phyloP scores from a whole-genome alignment of 30 jellyfish, hydroid and myxozoan genomes.

The Aurelia aurita region DNA sequence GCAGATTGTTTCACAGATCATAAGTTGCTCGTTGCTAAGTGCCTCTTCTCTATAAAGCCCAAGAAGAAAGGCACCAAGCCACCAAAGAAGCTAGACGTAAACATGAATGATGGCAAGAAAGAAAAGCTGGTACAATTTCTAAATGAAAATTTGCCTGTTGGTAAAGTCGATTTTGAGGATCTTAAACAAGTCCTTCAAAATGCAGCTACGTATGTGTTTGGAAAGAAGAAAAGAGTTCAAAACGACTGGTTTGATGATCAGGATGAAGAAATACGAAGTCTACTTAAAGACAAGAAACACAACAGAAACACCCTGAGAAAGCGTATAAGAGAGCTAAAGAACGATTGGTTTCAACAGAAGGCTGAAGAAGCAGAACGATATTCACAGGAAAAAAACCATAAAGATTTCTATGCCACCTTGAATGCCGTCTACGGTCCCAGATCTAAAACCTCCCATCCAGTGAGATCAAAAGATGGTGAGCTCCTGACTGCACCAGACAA shows the following conservation, averaged over 20 bases:
- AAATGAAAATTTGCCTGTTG: constrained; percentile 28
- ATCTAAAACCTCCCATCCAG: constrained; percentile 40
- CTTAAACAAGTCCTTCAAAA: constrained; percentile 14
- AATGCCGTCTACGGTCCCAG: constrained; percentile 73
- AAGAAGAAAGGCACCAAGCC: constrained; percentile 27
- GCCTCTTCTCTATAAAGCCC: constrained; percentile 25
- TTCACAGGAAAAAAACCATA: constrained; percentile 44
- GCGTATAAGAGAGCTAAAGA: constrained; percentile 42
- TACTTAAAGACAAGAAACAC: constrained; percentile 36
- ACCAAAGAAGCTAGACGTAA: constrained; percentile 29
- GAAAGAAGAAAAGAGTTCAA: constrained; percentile 1
- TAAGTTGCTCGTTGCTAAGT: constrained; percentile 32
- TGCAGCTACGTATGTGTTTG: constrained; percentile 34
- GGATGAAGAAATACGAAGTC: constrained; percentile 55
- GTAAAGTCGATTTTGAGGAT: constrained; percentile 50
- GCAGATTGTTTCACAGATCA: constrained; percentile 54
- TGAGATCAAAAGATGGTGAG: constrained; percentile 49
- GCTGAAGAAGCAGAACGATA: constrained; percentile 72
- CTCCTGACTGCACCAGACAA: constrained; percentile 44
- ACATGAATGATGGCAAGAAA: constrained; percentile 24
- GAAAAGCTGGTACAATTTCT: constrained; percentile 15
- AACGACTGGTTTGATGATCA: constrained; percentile 61
- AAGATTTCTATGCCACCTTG: constrained; percentile 57
- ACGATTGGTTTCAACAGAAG: constrained; percentile 44
- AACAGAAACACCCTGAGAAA: constrained; percentile 11